Base-by-base conservation (phyloP, 1,140 invertebrate genomes). In the Nilaparvata lugens region DNA sequence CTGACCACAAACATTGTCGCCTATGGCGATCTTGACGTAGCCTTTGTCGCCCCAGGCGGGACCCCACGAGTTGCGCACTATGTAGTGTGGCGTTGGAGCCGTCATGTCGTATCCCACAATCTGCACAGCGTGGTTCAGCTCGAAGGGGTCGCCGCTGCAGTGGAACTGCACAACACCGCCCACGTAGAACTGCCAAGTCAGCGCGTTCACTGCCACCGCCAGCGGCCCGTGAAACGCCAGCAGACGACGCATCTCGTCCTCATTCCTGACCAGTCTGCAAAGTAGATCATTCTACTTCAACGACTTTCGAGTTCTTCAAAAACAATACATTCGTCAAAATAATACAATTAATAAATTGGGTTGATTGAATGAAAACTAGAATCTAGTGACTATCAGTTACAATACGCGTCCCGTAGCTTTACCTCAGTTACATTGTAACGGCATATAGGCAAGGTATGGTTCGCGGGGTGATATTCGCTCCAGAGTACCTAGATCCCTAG, bases 31-130 rank as follows among this genome's bases (percentile, higher is more conserved):
- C 59, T 90, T 82, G 0, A 93, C 65, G 69, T 93, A 93, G 0
- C 91, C 92, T 48, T 80, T 73, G 65, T 85, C 75, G 0, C 91
- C 91, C 69, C 89, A 94, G 5, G 78, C 74, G 13, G 74, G 65
- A 0, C 90, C 91, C 91, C 91, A 95, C 0, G 89, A 91, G 75
- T 94, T 95, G 65, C 87, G 81, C 0, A 88, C 84, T 48, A 94
- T 92, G 67, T 92, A 95, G 74, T 86, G 84, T 1, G 91, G 91
- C 40, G 88, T 81, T 16, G 80, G 72, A 58, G 78, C 83, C 21
- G 81, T 82, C 18, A 84, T 70, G 70, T 93, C 85, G 71, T 93
- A 95, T 1, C 91, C 91, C 1, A 94, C 85, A 62, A 95, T 83
- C 72, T 89, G 83, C 0, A 93, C 88, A 2, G 91, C 90, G 72